These are phyloP conservation scores for Brachionus rotundiformis DNA, from an alignment of 1,140 invertebrate genomes.

Conservation along the genomic window DNA sequence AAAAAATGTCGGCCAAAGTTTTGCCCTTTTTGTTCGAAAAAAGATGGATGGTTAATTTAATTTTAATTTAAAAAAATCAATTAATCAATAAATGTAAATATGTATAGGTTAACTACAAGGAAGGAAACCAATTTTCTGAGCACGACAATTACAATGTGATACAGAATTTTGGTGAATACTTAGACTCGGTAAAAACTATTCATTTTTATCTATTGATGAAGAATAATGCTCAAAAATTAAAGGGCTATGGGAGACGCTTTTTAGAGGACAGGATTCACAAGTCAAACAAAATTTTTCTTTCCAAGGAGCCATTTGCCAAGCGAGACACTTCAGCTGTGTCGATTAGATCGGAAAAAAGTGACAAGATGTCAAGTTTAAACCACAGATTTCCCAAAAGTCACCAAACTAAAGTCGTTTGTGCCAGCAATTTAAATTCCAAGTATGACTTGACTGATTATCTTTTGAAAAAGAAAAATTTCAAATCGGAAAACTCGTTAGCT, in stretches of 20 bases:
- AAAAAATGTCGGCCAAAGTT: not conserved
- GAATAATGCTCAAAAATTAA: not conserved
- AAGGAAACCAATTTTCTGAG: not conserved
- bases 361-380: not conserved
- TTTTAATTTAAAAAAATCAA: not conserved
- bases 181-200: constrained; percentile 14
- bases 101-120: too few relatives aligned
- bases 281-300: constrained; percentile 45
- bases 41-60: constrained; percentile 30
- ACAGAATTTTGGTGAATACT: constrained; percentile 44
- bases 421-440: not conserved
- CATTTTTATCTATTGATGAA: not conserved
- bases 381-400: constrained; percentile 24
- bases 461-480: not conserved
- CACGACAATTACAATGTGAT: constrained; percentile 49
- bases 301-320: constrained; percentile 34
- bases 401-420: not conserved
- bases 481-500: constrained; percentile 18
- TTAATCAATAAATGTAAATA: too few relatives aligned
- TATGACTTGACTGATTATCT: constrained; percentile 13
- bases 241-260: constrained; percentile 40
- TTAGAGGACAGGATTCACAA: constrained; percentile 24
- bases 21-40: not conserved
- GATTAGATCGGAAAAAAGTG: not conserved
- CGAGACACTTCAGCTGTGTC: constrained; percentile 4